phyloP scores from a whole-genome alignment of 2,113 vertebrate genomes.

The Thunnus thynnus region DNA sequence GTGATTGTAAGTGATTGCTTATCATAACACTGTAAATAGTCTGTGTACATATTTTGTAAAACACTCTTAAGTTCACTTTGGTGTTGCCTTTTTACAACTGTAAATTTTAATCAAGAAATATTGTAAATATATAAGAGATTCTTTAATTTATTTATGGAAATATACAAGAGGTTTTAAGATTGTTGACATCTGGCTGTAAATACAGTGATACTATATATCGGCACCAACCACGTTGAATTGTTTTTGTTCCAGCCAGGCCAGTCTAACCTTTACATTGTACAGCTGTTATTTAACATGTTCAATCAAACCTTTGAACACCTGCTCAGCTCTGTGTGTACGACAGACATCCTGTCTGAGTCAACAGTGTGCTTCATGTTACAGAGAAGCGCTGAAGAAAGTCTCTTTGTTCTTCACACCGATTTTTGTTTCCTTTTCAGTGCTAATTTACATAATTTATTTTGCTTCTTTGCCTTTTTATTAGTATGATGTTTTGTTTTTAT shows the following conservation, averaged over 20 bases:
- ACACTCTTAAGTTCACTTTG: slow-evolving; percentile 28
- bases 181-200: slow-evolving; percentile 38
- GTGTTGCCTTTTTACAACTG: slow-evolving; percentile 57
- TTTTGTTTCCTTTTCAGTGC: slow-evolving; percentile 20
- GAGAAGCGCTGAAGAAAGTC: slow-evolving; percentile 2
- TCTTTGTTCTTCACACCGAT: slow-evolving; percentile 8
- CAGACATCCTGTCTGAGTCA: neutral
- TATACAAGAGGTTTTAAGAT: slow-evolving; percentile 26
- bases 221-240: neutral
- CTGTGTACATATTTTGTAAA: slow-evolving; percentile 74
- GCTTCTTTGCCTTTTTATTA: neutral
- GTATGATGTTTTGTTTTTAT: slow-evolving; percentile 15
- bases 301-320: slow-evolving; percentile 21
- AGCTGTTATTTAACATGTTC: slow-evolving; percentile 52
- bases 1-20: slow-evolving; percentile 38
- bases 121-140: slow-evolving; percentile 72
- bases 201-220: neutral
- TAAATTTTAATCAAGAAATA: slow-evolving; percentile 66
- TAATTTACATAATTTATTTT: slow-evolving; percentile 60
- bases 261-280: slow-evolving; percentile 23
- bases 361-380: neutral
- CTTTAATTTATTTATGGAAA: slow-evolving; percentile 81
- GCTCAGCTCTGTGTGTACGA: slow-evolving; percentile 10
- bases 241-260: slow-evolving; percentile 15
- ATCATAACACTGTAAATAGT: slow-evolving; percentile 72